Evolutionary conservation across 2,797 vertebrate genomes (phyloP).

Genomic region (Cheirogaleus major): DNA sequence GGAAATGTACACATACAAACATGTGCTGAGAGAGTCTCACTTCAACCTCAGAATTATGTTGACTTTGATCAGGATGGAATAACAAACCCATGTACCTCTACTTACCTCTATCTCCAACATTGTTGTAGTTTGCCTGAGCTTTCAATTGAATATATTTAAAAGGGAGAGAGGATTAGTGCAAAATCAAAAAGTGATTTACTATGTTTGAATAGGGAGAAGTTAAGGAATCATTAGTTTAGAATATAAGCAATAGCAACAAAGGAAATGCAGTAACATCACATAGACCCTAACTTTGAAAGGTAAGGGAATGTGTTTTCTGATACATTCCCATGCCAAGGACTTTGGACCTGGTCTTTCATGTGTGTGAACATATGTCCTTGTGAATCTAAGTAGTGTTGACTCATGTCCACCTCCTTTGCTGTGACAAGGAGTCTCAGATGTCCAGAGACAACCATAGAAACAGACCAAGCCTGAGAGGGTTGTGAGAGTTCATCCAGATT

Average conservation of each 20-base stretch:
- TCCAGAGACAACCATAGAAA: not conserved
- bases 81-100: not conserved
- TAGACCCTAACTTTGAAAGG: not conserved
- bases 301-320: not conserved
- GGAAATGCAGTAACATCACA: not conserved
- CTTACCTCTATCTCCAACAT: not conserved
- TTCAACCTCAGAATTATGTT: not conserved
- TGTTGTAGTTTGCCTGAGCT: not conserved
- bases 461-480: not conserved
- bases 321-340: not conserved
- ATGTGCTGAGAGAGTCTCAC: rapidly evolving
- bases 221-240: not conserved
- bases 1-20: too few relatives aligned
- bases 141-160: not conserved
- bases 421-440: not conserved
- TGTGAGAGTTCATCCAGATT: not conserved
- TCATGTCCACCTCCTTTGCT: not conserved
- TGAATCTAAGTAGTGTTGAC: not conserved
- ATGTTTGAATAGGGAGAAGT: not conserved
- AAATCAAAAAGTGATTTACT: not conserved
- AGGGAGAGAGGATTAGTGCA: not conserved
- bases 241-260: not conserved
- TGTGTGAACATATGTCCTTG: not conserved
- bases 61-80: not conserved
- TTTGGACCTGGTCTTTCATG: not conserved